phyloP scores from a whole-genome alignment of 2,113 vertebrate species.

The Phoxinus phoxinus region DNA sequence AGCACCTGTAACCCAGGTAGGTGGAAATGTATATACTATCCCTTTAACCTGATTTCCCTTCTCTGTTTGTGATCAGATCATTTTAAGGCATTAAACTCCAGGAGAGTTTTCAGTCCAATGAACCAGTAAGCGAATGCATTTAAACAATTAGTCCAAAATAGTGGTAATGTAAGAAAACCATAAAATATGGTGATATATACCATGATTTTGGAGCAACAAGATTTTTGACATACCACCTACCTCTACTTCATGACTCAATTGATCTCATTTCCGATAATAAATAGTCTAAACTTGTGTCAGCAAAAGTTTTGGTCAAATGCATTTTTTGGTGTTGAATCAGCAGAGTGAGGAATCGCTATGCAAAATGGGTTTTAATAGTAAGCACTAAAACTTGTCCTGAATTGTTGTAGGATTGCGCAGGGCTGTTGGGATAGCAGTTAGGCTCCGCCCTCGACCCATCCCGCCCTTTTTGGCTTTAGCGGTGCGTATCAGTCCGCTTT shows the following conservation, averaged over 20 bases:
- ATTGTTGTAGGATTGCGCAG: constrained; percentile 2
- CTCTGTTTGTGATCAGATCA: too few species aligned
- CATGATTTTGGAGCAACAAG: neutral
- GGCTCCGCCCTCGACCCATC: neutral
- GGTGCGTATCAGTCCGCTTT: constrained; percentile 1
- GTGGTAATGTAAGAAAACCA: too few species aligned
- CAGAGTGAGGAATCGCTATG: constrained; percentile 54
- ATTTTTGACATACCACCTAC: neutral
- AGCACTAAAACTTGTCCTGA: constrained; percentile 61
- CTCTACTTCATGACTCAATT: constrained; percentile 1
- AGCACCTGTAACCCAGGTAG: too few species aligned
- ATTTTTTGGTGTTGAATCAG: constrained; percentile 9
- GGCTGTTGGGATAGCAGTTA: neutral
- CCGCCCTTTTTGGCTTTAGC: neutral
- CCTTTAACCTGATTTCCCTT: too few species aligned
- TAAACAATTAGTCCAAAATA: too few species aligned
- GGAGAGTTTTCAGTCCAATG: too few species aligned
- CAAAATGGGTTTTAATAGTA: constrained; percentile 61
- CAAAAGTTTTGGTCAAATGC: constrained; percentile 30
- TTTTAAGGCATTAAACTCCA: too few species aligned
- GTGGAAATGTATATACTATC: too few species aligned
- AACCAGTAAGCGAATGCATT: too few species aligned
- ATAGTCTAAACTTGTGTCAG: constrained; percentile 21
- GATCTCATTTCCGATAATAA: constrained; percentile 1
- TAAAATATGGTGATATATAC: too few species aligned